These are phyloP conservation scores for Uropetala carovei DNA, from an alignment of 2,888 invertebrate genomes.

Conservation along the genomic window DNA sequence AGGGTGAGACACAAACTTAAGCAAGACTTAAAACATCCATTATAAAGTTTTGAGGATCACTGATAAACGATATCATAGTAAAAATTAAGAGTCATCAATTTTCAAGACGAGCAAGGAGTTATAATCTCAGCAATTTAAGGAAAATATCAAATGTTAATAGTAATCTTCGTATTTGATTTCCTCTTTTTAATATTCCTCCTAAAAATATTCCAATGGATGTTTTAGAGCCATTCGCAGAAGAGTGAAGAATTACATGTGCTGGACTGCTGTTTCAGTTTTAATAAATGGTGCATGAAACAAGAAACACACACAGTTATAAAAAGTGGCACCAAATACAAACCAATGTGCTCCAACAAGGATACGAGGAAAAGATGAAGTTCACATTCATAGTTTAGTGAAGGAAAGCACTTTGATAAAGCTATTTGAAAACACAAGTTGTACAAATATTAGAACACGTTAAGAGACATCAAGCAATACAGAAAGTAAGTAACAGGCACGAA, in stretches of 20 bases:
- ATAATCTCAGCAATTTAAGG: background rate
- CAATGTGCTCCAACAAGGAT: background rate
- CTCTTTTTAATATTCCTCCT: too few species aligned
- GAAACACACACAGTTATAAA: background rate
- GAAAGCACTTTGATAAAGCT: background rate
- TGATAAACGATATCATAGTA: too few species aligned
- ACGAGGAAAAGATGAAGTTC: background rate
- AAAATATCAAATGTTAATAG: background rate
- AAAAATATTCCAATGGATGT: conserved; percentile 40
- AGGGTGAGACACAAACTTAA: background rate
- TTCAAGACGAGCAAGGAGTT: too few species aligned
- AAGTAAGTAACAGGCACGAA: background rate
- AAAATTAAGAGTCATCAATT: too few species aligned
- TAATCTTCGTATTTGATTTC: too few species aligned
- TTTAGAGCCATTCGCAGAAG: conserved; percentile 31
- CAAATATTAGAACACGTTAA: background rate
- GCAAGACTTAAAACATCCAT: conserved; percentile 47
- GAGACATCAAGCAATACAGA: background rate
- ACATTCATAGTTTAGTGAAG: background rate
- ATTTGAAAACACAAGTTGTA: conserved; percentile 2
- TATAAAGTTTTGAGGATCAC: background rate
- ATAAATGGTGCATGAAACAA: conserved; percentile 29
- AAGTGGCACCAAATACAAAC: background rate
- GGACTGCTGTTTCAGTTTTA: conserved; percentile 51
- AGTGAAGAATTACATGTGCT: conserved; percentile 12